Base-by-base conservation (phyloP, 2,888 invertebrate species). In the Himalopsyche japonica region DNA sequence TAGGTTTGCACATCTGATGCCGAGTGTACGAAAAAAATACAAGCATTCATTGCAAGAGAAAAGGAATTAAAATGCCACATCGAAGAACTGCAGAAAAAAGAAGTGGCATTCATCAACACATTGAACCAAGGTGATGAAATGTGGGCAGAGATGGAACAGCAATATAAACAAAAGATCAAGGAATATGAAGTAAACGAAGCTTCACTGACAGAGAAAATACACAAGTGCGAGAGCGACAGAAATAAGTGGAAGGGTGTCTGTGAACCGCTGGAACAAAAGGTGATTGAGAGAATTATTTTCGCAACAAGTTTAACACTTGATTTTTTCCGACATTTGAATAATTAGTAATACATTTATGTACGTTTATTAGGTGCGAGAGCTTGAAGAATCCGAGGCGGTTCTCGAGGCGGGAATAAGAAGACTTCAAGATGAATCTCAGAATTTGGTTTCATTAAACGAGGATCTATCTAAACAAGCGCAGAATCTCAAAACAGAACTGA, bases 91-190 rank as follows among this genome's bases (percentile, higher is more conserved):
- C 94, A 95, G 89, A 90, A 93, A 80, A 91, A 94, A 77, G 95
- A 95, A 88, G 91, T 94, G 1, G 94, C 95, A 0, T 95, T 95
- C 88, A 92, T 95, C 88, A 94, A 95, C 88, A 95, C 95, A 88
- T 89, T 96, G 88, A 94, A 95, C 83, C 94, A 95, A 84, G 95
- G 95, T 0, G 95, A 95, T 86, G 94, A 95, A 85, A 93, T 95
- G 90, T 95, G 95, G 94, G 93, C 94, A 0, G 94, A 95, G 88
- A 93, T 95, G 92, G 95, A 94, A 88, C 92, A 92, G 10, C 93
- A 93, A 0, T 95, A 94, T 88, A 94, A 94, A 89, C 92, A 91
- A 88, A 93, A 92, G 87, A 93, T 95, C 48, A 90, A 92, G 76
- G 92, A 93, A 24, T 91, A 92, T 57, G 89, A 92, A 77, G 88